These are phyloP conservation scores for Amyelois transitella DNA, from an alignment of 1,140 invertebrate species.

Conservation along the genomic window DNA sequence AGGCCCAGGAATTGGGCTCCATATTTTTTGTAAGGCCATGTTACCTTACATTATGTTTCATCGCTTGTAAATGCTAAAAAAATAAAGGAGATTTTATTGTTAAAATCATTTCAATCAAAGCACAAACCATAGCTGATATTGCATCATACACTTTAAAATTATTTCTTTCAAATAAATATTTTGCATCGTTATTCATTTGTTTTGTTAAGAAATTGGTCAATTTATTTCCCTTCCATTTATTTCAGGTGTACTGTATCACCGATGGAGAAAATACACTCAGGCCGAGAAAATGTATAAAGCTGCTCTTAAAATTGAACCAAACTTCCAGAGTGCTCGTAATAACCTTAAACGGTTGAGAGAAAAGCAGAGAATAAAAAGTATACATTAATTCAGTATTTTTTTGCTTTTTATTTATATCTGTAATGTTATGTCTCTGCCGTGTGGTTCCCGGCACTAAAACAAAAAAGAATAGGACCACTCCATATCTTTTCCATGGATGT, in stretches of 20 bases:
- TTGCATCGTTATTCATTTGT: neutral
- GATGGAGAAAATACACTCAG: slow-evolving; percentile 87
- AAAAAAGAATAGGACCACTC: too few relatives aligned
- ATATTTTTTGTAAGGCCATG: too few relatives aligned
- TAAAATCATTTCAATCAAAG: neutral
- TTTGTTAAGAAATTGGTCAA: neutral
- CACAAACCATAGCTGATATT: neutral
- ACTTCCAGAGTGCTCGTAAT: slow-evolving; percentile 77
- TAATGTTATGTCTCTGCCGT: too few relatives aligned
- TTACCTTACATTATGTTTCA: too few relatives aligned
- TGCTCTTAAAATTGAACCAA: slow-evolving; percentile 84
- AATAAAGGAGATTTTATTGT: neutral
- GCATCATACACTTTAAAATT: neutral
- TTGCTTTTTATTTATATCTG: too few relatives aligned
- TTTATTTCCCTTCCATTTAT: slow-evolving; percentile 22
- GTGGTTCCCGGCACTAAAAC: too few relatives aligned
- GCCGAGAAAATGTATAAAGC: slow-evolving; percentile 85
- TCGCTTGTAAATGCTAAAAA: too few relatives aligned
- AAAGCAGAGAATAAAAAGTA: slow-evolving; percentile 22
- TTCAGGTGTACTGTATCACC: slow-evolving; percentile 93
- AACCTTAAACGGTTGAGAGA: slow-evolving; percentile 76
- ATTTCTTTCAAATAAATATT: too few relatives aligned
- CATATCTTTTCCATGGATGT: too few relatives aligned
- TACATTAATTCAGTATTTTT: slow-evolving; percentile 4
- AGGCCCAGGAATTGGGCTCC: too few relatives aligned